Conservation (phyloP, 1,140 invertebrate species). For the Conus betulinus region DNA sequence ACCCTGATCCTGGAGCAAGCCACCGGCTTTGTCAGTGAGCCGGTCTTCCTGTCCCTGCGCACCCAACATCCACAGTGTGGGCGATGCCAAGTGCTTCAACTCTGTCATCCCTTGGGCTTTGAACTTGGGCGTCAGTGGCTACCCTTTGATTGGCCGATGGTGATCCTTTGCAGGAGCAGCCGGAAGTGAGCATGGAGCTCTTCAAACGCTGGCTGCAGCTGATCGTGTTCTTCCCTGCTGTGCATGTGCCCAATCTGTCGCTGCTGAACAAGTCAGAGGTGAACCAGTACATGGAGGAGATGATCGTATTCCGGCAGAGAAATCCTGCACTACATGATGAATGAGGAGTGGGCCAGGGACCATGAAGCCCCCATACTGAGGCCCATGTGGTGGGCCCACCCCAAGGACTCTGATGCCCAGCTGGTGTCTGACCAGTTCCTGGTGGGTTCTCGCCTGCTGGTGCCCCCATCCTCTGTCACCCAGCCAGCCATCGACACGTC, state of each 20-base stretch:
- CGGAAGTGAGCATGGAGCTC: conserved; percentile 83
- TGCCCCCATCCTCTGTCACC: conserved; percentile 85
- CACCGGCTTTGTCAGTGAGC: conserved; percentile 47
- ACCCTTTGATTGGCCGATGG: conserved; percentile 93
- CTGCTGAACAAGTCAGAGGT: conserved; percentile 88
- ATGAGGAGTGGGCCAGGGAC: conserved; percentile 29
- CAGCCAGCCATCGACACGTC: conserved; percentile 81
- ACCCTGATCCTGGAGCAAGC: conserved; percentile 47
- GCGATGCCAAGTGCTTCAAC: conserved; percentile 45
- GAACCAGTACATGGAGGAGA: conserved; percentile 81
- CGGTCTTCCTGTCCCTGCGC: conserved; percentile 43
- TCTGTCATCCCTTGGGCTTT: conserved; percentile 85
- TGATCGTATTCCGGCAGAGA: conserved; percentile 83
- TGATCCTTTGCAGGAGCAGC: conserved; percentile 88
- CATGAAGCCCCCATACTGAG: conserved; percentile 79
- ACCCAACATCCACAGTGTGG: conserved; percentile 34
- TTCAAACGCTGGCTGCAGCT: conserved; percentile 92
- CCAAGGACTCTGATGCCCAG: conserved; percentile 85
- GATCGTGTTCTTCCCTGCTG: conserved; percentile 88
- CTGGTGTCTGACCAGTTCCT: conserved; percentile 89
- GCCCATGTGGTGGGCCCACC: conserved; percentile 93
- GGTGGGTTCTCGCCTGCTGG: conserved; percentile 86
- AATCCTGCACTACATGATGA: conserved; percentile 41
- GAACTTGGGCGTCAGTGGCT: conserved; percentile 89
- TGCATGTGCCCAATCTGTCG: conserved; percentile 91